Evolutionary conservation across 2,888 invertebrate species (phyloP), one percentile per base, ranked within the genome.

Genomic region (Himalopsyche anomala): DNA sequence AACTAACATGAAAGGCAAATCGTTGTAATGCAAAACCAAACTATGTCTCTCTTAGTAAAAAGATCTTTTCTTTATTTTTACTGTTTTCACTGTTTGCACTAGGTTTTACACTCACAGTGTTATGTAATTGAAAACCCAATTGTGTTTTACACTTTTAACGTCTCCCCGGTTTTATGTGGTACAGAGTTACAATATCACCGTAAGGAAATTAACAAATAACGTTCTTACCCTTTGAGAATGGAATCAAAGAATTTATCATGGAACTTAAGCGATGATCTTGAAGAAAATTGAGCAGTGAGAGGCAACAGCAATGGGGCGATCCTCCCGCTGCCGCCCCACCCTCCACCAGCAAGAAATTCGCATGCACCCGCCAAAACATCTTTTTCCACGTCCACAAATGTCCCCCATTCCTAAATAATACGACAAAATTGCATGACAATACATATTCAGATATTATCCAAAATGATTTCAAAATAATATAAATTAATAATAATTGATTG

Each of bases 231-330:
- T 45, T 91, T 90, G 87, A 95, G 94, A 88, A 96, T 92, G 87
- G 95, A 95, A 74, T 93, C 92, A 90, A 98, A 96, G 90, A 97
- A 96, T 81, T 93, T 92, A 12, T 91, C 90, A 89, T 95, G 95
- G 89, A 97, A 95, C 28, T 93, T 91, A 40, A 92, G 91, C 81
- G 93, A 91, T 84, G 93, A 89, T 40, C 94, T 92, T 28, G 91
- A 91, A 8, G 96, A 95, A 89, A 97, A 92, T 89, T 95, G 94
- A 5, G 96, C 96, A 81, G 98, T 90, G 87, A 98, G 93, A 12
- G 97, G 97, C 85, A 97, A 91, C 85, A 98, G 91, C 91, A 96
- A 95, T 36, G 96, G 96, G 87, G 95, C 95, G 89, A 98, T 94
- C 9, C 94, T 93, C 83, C 93, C 92, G 11, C 97, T 97, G 91